Evolutionary conservation across 2,888 invertebrate species (phyloP).

Genomic region (Nomada fucata): DNA sequence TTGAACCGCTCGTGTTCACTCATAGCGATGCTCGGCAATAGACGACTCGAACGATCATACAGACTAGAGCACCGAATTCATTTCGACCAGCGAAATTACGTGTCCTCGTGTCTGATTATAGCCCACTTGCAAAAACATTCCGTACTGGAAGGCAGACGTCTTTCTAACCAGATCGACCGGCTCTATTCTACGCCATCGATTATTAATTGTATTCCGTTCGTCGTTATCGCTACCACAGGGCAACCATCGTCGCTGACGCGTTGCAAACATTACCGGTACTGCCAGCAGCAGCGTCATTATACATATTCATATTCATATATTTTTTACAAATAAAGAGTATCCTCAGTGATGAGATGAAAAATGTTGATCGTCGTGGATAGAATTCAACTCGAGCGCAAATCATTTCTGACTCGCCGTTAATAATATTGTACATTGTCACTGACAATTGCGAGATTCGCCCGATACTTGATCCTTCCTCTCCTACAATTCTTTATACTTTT

Average conservation of each 20-base stretch:
- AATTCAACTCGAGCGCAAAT: no score
- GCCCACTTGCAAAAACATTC: neutral
- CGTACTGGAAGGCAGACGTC: neutral
- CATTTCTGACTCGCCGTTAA: no score
- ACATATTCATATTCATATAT: slow-evolving; percentile 79
- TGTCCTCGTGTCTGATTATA: neutral
- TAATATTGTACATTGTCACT: no score
- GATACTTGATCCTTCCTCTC: no score
- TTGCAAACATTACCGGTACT: slow-evolving; percentile 47
- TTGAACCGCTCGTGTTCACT: no score
- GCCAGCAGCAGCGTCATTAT: slow-evolving; percentile 64
- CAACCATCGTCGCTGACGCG: slow-evolving; percentile 30
- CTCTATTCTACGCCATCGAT: no score
- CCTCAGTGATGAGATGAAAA: slow-evolving; percentile 59
- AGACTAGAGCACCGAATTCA: neutral
- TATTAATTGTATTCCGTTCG: neutral
- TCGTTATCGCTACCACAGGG: slow-evolving; percentile 31
- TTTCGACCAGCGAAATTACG: slow-evolving; percentile 19
- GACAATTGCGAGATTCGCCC: no score
- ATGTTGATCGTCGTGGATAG: slow-evolving; percentile 82
- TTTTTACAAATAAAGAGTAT: slow-evolving; percentile 83
- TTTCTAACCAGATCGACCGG: no score
- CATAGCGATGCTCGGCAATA: no score
- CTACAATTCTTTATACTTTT: no score
- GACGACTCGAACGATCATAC: neutral